A percentile compares a stretch with the other conserved stretches of the same genome.
Conservation (phyloP, 2,113 vertebrate genomes). For the Struthidea cinerea region DNA sequence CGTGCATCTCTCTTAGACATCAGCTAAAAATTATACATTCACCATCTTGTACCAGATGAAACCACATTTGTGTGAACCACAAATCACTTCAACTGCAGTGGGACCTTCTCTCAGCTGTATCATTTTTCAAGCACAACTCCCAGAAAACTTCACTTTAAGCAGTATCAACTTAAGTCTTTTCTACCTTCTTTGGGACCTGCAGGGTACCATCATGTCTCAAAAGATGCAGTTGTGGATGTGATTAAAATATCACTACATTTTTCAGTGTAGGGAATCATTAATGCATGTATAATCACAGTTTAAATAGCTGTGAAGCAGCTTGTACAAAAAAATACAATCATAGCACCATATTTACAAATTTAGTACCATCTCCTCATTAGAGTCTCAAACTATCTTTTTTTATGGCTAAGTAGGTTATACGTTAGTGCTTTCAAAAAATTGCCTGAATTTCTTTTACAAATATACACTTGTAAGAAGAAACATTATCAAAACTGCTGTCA, state of each 20-base stretch:
- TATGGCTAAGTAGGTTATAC: slow-evolving; percentile 72
- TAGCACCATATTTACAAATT: slow-evolving; percentile 77
- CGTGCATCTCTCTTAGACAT: not conserved
- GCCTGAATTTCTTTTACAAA: slow-evolving; percentile 78
- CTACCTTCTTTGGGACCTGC: not conserved
- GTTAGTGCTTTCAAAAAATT: slow-evolving; percentile 70
- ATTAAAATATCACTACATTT: slow-evolving; percentile 55
- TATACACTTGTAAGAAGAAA: slow-evolving; percentile 76
- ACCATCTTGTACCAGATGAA: slow-evolving; percentile 14
- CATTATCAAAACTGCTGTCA: slow-evolving; percentile 66
- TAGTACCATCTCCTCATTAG: slow-evolving; percentile 65
- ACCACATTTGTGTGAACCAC: slow-evolving; percentile 20
- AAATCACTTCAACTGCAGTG: not conserved
- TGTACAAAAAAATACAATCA: slow-evolving; percentile 65
- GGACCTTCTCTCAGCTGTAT: not conserved
- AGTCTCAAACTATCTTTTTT: slow-evolving; percentile 53
- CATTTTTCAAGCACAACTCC: not conserved
- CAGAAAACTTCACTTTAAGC: not conserved
- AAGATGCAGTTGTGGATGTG: not conserved
- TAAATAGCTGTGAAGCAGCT: slow-evolving; percentile 60
- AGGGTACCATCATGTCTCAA: not conserved
- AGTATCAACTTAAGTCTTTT: not conserved
- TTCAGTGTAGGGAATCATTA: slow-evolving; percentile 53
- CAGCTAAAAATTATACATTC: slow-evolving; percentile 22
- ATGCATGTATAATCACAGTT: slow-evolving; percentile 69